A percentile compares a stretch with the other conserved stretches of the same genome.
Conservation (phyloP, 2,888 invertebrate species). For the Plagiodera versicolora region DNA sequence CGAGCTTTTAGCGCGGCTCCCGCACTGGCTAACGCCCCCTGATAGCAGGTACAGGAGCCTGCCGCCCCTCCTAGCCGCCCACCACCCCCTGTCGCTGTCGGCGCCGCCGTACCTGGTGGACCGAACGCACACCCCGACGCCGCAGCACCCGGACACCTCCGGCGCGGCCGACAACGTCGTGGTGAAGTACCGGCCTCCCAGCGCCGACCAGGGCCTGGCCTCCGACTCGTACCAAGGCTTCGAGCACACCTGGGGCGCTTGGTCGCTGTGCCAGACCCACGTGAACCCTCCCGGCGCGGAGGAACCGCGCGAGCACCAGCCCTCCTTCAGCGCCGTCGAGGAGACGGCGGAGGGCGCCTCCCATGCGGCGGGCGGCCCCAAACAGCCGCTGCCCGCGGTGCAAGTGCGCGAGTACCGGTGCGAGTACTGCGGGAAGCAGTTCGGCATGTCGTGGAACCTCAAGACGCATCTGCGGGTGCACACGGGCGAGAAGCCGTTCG, state of each 20-base stretch:
- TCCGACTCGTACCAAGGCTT: slow-evolving; percentile 57
- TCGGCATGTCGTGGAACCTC: slow-evolving; percentile 91
- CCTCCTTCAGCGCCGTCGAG: slow-evolving; percentile 48
- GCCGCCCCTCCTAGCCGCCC: slow-evolving; percentile 63
- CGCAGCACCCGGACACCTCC: slow-evolving; percentile 48
- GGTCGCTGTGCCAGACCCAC: slow-evolving; percentile 67
- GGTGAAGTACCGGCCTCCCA: slow-evolving; percentile 67
- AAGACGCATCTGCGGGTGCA: slow-evolving; percentile 87
- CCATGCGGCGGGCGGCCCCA: slow-evolving; percentile 50
- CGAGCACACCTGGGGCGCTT: slow-evolving; percentile 65
- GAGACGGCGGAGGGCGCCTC: slow-evolving; percentile 55
- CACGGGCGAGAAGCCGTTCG: slow-evolving; percentile 87
- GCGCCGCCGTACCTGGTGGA: slow-evolving; percentile 73
- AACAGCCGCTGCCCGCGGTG: slow-evolving; percentile 48
- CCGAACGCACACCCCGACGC: slow-evolving; percentile 64
- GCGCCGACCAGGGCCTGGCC: slow-evolving; percentile 64
- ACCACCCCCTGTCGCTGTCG: slow-evolving; percentile 71
- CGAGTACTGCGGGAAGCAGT: slow-evolving; percentile 88
- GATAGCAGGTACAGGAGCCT: slow-evolving; percentile 55
- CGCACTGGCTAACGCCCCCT: slow-evolving; percentile 50
- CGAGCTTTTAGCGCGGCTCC: too few species aligned
- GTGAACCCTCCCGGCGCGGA: slow-evolving; percentile 55
- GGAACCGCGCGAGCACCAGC: slow-evolving; percentile 43
- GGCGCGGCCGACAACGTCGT: slow-evolving; percentile 60
- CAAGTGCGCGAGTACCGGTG: slow-evolving; percentile 80